Evolutionary conservation across 2,113 vertebrate species (phyloP).

Genomic region (Sander lucioperca): DNA sequence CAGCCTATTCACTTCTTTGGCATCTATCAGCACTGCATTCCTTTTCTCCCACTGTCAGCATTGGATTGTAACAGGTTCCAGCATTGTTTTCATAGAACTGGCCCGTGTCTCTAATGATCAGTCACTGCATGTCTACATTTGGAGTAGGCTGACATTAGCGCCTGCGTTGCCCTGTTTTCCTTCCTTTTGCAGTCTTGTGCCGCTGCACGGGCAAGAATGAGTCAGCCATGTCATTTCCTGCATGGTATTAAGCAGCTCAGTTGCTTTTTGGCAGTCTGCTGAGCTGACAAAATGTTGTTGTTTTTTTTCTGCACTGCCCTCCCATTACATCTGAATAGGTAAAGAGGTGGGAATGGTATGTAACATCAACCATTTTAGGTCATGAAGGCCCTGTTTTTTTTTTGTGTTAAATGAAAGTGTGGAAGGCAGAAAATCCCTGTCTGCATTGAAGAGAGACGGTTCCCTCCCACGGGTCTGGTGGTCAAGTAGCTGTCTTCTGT

Average conservation of each 20-base stretch:
- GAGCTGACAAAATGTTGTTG: slow-evolving; percentile 25
- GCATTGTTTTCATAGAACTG: slow-evolving; percentile 40
- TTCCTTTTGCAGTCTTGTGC: slow-evolving; percentile 10
- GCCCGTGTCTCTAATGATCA: neutral
- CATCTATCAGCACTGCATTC: slow-evolving; percentile 35
- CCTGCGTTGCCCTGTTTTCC: neutral
- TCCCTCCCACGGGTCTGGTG: slow-evolving; percentile 27
- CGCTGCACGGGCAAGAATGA: slow-evolving; percentile 10
- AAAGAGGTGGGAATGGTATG: neutral
- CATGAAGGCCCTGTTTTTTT: neutral
- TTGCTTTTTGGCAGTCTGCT: slow-evolving; percentile 43
- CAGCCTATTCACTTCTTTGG: slow-evolving; percentile 39
- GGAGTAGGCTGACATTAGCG: neutral
- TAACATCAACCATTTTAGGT: slow-evolving; percentile 37
- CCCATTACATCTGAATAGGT: slow-evolving; percentile 25
- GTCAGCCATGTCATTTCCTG: slow-evolving; percentile 56
- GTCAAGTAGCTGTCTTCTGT: slow-evolving; percentile 36
- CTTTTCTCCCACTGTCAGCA: slow-evolving; percentile 4
- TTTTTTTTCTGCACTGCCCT: slow-evolving; percentile 8
- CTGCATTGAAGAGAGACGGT: slow-evolving; percentile 18
- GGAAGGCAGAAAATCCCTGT: slow-evolving; percentile 46
- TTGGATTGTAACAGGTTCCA: slow-evolving; percentile 14
- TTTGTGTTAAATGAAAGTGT: slow-evolving; percentile 13
- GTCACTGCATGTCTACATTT: neutral
- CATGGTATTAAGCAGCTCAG: slow-evolving; percentile 18